A percentile compares a stretch with the other conserved stretches of the same genome.
Conservation (phyloP, 2,888 invertebrate species). For the Hanleya hanleyi region DNA sequence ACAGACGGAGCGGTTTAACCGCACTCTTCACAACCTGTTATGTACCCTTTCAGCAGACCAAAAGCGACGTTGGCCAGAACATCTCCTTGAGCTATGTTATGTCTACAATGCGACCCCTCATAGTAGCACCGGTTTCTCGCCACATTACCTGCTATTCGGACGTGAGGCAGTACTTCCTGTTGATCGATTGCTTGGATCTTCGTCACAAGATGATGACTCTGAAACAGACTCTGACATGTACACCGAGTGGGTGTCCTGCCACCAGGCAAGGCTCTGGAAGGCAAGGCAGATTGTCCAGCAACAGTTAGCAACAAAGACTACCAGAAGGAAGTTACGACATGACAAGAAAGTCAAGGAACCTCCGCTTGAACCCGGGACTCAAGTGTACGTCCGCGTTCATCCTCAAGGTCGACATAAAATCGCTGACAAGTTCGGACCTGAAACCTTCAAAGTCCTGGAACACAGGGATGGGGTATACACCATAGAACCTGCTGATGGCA, state of each 20-base stretch:
- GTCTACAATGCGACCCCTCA: conserved; percentile 2
- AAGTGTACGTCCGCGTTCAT: neutral
- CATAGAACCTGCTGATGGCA: neutral
- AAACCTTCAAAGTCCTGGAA: neutral
- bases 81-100: conserved; percentile 6
- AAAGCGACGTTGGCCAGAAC: conserved; percentile 24
- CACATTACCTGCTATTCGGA: conserved; percentile 7
- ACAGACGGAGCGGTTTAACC: conserved; percentile 22
- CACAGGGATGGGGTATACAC: neutral
- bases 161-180: neutral
- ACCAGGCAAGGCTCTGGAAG: neutral
- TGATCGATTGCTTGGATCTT: neutral
- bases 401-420: conserved; percentile 1
- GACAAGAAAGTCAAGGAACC: neutral
- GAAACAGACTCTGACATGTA: neutral
- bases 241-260: neutral
- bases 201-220: neutral
- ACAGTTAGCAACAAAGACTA: neutral
- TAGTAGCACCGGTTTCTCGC: neutral
- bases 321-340: neutral
- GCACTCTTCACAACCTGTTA: conserved; percentile 23
- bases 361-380: neutral
- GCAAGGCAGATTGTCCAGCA: neutral
- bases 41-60: conserved; percentile 9
- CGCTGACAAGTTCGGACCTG: neutral